Evolutionary conservation across 2,888 invertebrate genomes (phyloP).

Genomic region (Spicauda simplicius): DNA sequence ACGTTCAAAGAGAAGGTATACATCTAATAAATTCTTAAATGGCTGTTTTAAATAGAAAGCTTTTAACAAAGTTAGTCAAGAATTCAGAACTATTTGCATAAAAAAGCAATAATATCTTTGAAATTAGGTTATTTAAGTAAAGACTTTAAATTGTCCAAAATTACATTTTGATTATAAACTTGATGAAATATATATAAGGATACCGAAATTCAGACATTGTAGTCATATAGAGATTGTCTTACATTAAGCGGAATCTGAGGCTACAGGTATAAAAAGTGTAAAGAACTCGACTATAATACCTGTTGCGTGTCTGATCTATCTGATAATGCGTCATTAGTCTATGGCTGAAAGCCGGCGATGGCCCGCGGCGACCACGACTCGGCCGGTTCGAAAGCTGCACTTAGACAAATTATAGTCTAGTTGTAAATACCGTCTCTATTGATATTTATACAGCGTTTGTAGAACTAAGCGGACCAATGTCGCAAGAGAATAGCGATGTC

Average conservation of each 20-base stretch:
- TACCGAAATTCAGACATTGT: no score
- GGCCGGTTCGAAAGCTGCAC: slow-evolving; percentile 57
- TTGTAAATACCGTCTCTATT: slow-evolving; percentile 41
- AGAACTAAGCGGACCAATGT: slow-evolving; percentile 26
- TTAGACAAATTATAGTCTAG: slow-evolving; percentile 50
- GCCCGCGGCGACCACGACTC: slow-evolving; percentile 70
- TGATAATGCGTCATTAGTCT: slow-evolving; percentile 46
- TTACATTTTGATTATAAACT: no score
- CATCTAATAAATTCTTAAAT: neutral
- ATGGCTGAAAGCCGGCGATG: slow-evolving; percentile 52
- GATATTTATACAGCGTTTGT: slow-evolving; percentile 38
- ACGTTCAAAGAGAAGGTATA: slow-evolving; percentile 14
- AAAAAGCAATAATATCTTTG: no score
- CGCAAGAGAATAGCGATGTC: slow-evolving; percentile 23
- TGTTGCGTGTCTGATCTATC: slow-evolving; percentile 28
- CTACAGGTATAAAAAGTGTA: slow-evolving; percentile 6
- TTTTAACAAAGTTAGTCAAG: no score
- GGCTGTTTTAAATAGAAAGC: neutral
- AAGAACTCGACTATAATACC: slow-evolving; percentile 30
- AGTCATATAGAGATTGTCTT: neutral
- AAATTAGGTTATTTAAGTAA: no score
- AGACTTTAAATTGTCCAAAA: no score
- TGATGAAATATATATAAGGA: no score
- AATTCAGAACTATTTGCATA: no score
- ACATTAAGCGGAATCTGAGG: neutral